Evolutionary conservation across 2,888 invertebrate genomes (phyloP).

Genomic region (Sesia bembeciformis): DNA sequence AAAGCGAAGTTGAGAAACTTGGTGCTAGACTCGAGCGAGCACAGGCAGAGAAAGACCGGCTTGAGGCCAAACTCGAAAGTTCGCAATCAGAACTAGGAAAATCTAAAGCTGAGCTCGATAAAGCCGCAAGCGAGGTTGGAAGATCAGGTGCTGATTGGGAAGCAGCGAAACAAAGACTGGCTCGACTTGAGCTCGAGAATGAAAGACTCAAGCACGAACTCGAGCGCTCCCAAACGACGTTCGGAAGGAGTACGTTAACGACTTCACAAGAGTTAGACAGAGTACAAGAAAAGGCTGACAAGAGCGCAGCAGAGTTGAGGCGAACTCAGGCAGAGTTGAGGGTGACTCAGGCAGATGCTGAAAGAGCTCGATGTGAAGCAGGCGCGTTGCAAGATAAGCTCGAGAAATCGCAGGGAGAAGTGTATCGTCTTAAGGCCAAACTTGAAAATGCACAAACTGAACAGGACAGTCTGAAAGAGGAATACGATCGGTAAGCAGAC

Average conservation of each 20-base stretch:
- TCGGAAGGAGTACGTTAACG: conserved; percentile 86
- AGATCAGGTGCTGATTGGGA: conserved; percentile 93
- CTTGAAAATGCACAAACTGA: conserved; percentile 96
- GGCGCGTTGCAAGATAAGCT: conserved; percentile 92
- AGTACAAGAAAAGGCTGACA: conserved; percentile 89
- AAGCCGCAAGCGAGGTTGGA: conserved; percentile 91
- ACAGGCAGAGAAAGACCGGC: conserved; percentile 90
- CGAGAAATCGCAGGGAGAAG: conserved; percentile 95
- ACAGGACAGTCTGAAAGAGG: conserved; percentile 93
- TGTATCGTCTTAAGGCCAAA: conserved; percentile 93
- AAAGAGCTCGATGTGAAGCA: conserved; percentile 88
- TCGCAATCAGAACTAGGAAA: conserved; percentile 95
- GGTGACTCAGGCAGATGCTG: conserved; percentile 93
- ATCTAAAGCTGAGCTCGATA: conserved; percentile 94
- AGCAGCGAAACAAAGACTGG: conserved; percentile 86
- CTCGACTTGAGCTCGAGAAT: conserved; percentile 91
- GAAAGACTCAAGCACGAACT: conserved; percentile 90
- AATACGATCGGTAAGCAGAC: conserved; percentile 82
- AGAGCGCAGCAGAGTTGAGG: conserved; percentile 86
- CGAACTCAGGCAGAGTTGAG: conserved; percentile 92
- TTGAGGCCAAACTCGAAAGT: conserved; percentile 92
- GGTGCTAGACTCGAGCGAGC: conserved; percentile 91
- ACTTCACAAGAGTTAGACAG: conserved; percentile 89
- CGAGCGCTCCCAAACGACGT: conserved; percentile 87
- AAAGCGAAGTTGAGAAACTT: conserved; percentile 93